Conservation (phyloP, 2,113 vertebrate species). For the Corythornis cristatus region DNA sequence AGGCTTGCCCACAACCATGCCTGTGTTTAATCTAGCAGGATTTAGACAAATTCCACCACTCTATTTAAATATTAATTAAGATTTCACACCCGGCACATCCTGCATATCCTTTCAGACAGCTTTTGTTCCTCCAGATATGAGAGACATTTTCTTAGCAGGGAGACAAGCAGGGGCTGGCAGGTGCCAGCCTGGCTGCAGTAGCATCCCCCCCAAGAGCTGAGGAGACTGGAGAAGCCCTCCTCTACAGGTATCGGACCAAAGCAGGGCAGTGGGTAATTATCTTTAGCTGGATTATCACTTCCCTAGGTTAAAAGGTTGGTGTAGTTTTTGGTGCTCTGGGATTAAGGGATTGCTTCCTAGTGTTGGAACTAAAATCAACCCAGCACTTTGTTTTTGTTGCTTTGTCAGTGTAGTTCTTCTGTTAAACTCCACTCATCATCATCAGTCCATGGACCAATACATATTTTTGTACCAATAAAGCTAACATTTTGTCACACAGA, state of each 20-base stretch:
- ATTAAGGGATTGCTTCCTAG: background rate
- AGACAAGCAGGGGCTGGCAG: background rate
- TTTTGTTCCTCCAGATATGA: background rate
- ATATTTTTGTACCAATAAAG: background rate
- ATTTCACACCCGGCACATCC: background rate
- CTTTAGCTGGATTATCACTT: background rate
- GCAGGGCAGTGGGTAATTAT: background rate
- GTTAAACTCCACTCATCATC: too few relatives aligned
- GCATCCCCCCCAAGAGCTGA: rapidly evolving
- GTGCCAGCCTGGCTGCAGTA: background rate
- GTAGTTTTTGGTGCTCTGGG: too few relatives aligned
- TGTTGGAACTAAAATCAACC: background rate
- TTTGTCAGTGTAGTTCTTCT: background rate
- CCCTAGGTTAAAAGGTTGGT: background rate
- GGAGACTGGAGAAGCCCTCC: too few relatives aligned
- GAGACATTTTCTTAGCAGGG: background rate
- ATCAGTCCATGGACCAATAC: rapidly evolving
- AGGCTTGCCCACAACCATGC: background rate
- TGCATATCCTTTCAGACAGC: background rate
- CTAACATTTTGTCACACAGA: background rate
- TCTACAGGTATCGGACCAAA: too few relatives aligned
- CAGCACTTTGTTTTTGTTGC: background rate
- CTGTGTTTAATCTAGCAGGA: background rate
- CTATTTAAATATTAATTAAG: background rate
- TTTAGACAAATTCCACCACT: background rate